Evolutionary conservation across 2,113 vertebrate genomes (phyloP).

Genomic region (Romanogobio albipinnatus): DNA sequence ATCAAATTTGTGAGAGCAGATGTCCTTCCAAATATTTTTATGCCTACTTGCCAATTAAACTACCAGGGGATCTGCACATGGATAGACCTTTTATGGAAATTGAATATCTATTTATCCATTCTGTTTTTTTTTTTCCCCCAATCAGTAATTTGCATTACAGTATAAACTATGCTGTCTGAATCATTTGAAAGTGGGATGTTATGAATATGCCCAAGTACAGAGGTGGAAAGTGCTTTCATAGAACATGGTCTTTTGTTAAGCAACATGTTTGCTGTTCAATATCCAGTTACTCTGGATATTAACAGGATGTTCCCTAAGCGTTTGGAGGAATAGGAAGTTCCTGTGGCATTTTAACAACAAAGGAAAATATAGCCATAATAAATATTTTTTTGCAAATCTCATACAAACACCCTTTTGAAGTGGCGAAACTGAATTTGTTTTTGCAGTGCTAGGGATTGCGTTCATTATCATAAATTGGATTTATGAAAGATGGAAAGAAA

Average conservation of each 20-base stretch:
- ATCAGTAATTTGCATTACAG: not conserved
- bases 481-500: not conserved
- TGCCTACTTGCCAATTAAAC: slow-evolving; percentile 39
- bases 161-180: not conserved
- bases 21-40: slow-evolving; percentile 41
- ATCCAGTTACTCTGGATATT: not conserved
- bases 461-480: slow-evolving; percentile 64
- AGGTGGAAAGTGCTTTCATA: slow-evolving; percentile 40
- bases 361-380: slow-evolving; percentile 2
- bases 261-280: not conserved
- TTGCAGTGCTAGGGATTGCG: slow-evolving; percentile 74
- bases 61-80: slow-evolving; percentile 29
- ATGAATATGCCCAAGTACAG: slow-evolving; percentile 53
- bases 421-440: slow-evolving; percentile 69
- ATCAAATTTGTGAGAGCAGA: not conserved
- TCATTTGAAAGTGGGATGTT: not conserved
- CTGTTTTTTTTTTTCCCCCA: not conserved
- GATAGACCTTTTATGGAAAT: slow-evolving; percentile 44
- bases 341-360: slow-evolving; percentile 16
- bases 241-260: not conserved
- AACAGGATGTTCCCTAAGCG: slow-evolving; percentile 2
- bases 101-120: slow-evolving; percentile 21
- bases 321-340: not conserved
- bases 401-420: slow-evolving; percentile 68
- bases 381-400: slow-evolving; percentile 61